A percentile compares a stretch with the other conserved stretches of the same genome.
These are phyloP conservation scores for Prunella fulvescens DNA, from an alignment of 2,113 vertebrate genomes.

Conservation along the genomic window DNA sequence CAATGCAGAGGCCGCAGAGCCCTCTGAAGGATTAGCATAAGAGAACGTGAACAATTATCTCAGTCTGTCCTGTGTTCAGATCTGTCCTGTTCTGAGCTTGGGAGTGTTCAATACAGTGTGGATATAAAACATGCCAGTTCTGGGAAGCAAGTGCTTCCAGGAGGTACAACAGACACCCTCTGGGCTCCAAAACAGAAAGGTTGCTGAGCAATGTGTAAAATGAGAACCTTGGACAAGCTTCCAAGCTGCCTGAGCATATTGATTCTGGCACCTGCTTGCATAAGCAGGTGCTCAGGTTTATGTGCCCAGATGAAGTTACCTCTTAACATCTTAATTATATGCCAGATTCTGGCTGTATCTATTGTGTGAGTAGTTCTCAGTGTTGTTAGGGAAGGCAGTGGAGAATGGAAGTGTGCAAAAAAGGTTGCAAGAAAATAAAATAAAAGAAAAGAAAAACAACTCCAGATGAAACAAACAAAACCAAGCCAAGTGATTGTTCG, in stretches of 20 bases:
- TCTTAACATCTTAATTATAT: slow-evolving; percentile 32
- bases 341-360: not conserved
- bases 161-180: not conserved
- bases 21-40: not conserved
- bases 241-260: not conserved
- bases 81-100: not conserved
- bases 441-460: not conserved
- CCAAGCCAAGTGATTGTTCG: not conserved
- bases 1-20: not conserved
- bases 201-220: not conserved
- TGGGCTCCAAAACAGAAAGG: not conserved
- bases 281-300: slow-evolving; percentile 9
- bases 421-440: not conserved
- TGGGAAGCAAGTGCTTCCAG: not conserved
- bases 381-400: not conserved
- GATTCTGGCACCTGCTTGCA: slow-evolving; percentile 18
- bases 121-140: not conserved
- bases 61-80: not conserved
- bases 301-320: slow-evolving; percentile 19
- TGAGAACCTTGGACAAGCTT: not conserved
- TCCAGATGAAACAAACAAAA: not conserved
- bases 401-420: not conserved
- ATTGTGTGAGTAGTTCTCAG: not conserved
- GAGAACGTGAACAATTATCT: not conserved
- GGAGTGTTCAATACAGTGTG: not conserved